A percentile compares a stretch with the other conserved stretches of the same genome.
Evolutionary conservation across 2,888 invertebrate genomes (phyloP).

Genomic region (Vanessa cardui): DNA sequence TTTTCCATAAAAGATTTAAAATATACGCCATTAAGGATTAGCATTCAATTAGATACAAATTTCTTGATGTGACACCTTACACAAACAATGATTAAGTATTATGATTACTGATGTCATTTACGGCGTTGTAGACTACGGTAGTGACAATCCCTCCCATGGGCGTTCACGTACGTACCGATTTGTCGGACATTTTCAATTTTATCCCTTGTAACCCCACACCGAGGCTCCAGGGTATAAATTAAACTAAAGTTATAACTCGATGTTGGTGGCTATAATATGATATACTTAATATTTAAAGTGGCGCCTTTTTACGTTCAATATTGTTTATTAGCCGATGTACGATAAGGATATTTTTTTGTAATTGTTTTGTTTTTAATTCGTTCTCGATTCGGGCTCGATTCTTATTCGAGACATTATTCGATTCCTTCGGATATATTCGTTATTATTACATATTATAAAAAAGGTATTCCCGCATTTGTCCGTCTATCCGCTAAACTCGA

Average conservation of each 20-base stretch:
- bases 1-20: too few species aligned
- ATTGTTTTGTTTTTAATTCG: neutral
- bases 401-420: too few species aligned
- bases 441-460: too few species aligned
- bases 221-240: constrained; percentile 43
- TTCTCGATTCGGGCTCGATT: neutral
- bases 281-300: constrained; percentile 16
- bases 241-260: constrained; percentile 37
- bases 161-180: constrained; percentile 35
- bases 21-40: too few species aligned
- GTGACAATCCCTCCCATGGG: constrained; percentile 33
- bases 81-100: neutral
- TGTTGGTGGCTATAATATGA: constrained; percentile 31
- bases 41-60: too few species aligned
- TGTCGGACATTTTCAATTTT: constrained; percentile 40
- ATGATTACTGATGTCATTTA: constrained; percentile 10
- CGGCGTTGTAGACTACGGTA: constrained; percentile 9
- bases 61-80: neutral
- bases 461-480: too few species aligned
- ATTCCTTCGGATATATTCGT: too few species aligned
- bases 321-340: constrained; percentile 21
- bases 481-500: too few species aligned
- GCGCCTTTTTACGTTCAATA: constrained; percentile 18
- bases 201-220: constrained; percentile 45
- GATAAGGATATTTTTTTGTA: constrained; percentile 14